Evolutionary conservation across 2,113 vertebrate species (phyloP), one percentile per base, ranked within the genome.

Genomic region (Carassius auratus): DNA sequence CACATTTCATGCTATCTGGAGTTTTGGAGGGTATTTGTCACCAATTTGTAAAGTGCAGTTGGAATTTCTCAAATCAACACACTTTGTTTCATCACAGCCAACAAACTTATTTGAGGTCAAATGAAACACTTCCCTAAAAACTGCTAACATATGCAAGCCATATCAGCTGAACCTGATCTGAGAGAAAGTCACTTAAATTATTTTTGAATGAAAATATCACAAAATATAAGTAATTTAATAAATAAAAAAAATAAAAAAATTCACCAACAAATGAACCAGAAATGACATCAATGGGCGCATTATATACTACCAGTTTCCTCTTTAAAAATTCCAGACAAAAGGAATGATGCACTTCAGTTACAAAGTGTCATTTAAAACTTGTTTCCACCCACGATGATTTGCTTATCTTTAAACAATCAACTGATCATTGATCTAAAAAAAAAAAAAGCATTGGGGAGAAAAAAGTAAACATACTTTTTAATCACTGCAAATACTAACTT

Each of bases 291-390:
- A 38, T 17, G 8, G 2, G 0, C 0, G 0, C 69, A 45, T 73
- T 45, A n/a, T 73, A 19, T 38, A 38, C 2, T 77, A 21, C 17
- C n/a, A 42, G 55, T 61, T 79, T 62, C 57, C 55, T 62, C 19
- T 61, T 78, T 14, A 78, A 38, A 78, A 79, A 61, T 23, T 79
- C 76, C 33, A 79, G 52, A 5, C 19, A 36, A 21, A 57, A n/a
- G 33, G 1, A 5, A 13, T 79, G 12, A 42, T 42, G 7, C 77
- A 33, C 14, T 55, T 23, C 2, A n/a, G 36, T n/a, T 69, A 69
- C 66, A 36, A 68, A 17, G 8, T 19, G 66, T 36, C 19, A 69
- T 36, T 19, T 19, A 69, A 69, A 36, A 36, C 15, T 17, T 30
- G 62, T 66, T 36, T 69, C 30, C 30, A 69, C 3, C 15, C 15